Evolutionary conservation across 2,888 invertebrate genomes (phyloP).

Genomic region (Punctoribates punctum): DNA sequence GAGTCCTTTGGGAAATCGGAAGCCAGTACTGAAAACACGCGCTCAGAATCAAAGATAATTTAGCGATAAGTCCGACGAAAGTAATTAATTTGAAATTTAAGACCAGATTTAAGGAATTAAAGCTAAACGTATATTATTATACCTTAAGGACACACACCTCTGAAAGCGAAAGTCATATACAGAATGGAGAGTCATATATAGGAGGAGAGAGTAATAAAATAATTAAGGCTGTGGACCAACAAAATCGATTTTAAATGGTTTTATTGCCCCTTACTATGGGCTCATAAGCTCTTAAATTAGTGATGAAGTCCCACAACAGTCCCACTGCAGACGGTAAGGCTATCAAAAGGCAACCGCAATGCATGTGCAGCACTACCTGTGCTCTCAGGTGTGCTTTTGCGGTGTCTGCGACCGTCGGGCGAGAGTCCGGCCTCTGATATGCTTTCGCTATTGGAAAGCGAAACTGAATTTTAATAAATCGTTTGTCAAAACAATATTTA

Average conservation of each 20-base stretch:
- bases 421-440: background rate
- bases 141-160: slow-evolving; percentile 17
- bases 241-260: slow-evolving; percentile 38
- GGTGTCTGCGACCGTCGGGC: background rate
- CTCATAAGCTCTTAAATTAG: slow-evolving; percentile 2
- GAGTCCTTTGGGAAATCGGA: background rate
- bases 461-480: background rate
- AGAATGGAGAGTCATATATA: background rate
- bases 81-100: slow-evolving; percentile 6
- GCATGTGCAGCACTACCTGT: background rate
- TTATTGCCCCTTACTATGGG: slow-evolving; percentile 23
- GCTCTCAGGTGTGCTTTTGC: slow-evolving; percentile 20
- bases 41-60: slow-evolving; percentile 5
- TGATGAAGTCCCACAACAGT: slow-evolving; percentile 26
- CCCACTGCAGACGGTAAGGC: background rate
- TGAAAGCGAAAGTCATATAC: background rate
- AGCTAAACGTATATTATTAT: slow-evolving; percentile 21
- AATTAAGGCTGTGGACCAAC: slow-evolving; percentile 21
- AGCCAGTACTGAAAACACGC: background rate
- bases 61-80: background rate
- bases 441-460: background rate
- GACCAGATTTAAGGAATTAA: background rate
- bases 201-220: slow-evolving; percentile 16
- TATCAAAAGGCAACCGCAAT: slow-evolving; percentile 1
- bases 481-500: slow-evolving; percentile 16